phyloP scores from a whole-genome alignment of 92 coral and sea anemone genomes.

The Phymanthus crucifer region DNA sequence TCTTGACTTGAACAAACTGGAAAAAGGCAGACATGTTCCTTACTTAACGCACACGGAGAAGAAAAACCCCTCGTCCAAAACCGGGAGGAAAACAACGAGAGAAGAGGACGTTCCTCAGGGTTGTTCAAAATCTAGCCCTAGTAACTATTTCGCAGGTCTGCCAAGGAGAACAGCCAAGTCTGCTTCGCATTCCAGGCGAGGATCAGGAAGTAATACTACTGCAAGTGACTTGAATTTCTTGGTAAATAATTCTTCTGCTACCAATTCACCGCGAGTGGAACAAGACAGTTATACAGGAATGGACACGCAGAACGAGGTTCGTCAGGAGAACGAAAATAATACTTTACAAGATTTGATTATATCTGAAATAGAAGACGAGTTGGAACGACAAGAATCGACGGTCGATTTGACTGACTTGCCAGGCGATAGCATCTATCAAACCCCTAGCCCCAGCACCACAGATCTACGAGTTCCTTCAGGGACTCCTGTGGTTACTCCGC shows the following conservation, averaged over 20 bases:
- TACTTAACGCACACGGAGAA: slow-evolving; percentile 47
- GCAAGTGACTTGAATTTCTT: not conserved
- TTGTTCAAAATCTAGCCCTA: not conserved
- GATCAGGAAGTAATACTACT: not conserved
- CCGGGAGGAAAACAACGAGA: not conserved
- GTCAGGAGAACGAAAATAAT: not conserved
- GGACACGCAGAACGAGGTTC: not conserved
- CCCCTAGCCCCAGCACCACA: slow-evolving; percentile 12
- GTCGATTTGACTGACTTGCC: not conserved
- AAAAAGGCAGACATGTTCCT: slow-evolving; percentile 50
- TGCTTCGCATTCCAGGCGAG: slow-evolving; percentile 20
- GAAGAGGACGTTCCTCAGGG: not conserved
- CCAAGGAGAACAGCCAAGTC: slow-evolving; percentile 25
- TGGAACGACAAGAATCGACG: slow-evolving; percentile 7
- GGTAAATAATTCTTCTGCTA: not conserved
- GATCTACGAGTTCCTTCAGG: slow-evolving; percentile 32
- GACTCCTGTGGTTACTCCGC: slow-evolving; percentile 39
- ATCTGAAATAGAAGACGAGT: slow-evolving; percentile 30
- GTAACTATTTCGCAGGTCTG: slow-evolving; percentile 8
- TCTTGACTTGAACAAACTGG: slow-evolving; percentile 57
- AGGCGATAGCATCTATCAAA: not conserved
- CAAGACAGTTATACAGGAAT: not conserved
- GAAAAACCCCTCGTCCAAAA: not conserved
- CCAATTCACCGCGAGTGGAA: not conserved
- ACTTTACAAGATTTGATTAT: slow-evolving; percentile 31